These are phyloP conservation scores for Caenorhabditis afra DNA, from an alignment of 2,888 invertebrate genomes.

Conservation along the genomic window DNA sequence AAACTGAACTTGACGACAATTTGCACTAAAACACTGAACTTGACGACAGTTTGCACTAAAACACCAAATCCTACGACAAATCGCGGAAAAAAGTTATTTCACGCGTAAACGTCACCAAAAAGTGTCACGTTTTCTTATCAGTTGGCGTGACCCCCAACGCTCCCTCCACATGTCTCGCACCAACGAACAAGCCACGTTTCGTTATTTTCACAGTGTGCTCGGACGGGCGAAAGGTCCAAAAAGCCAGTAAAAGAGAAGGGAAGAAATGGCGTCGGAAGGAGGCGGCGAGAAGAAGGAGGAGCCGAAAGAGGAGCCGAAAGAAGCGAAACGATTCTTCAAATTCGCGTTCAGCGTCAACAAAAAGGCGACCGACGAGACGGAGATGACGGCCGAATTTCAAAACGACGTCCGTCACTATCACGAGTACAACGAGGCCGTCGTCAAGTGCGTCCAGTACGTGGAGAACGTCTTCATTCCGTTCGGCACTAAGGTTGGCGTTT, in stretches of 20 bases:
- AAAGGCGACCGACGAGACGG: conserved; percentile 49
- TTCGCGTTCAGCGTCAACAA: conserved; percentile 48
- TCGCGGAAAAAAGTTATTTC: too few relatives aligned
- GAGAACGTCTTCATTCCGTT: conserved; percentile 41
- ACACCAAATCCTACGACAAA: too few relatives aligned
- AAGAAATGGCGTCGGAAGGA: conserved; percentile 36
- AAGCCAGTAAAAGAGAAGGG: conserved; percentile 5
- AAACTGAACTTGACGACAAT: too few relatives aligned
- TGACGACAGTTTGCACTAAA: too few relatives aligned
- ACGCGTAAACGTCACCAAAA: too few relatives aligned
- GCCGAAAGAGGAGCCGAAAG: conserved; percentile 4
- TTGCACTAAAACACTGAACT: too few relatives aligned
- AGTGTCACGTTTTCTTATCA: too few relatives aligned
- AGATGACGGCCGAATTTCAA: conserved; percentile 53
- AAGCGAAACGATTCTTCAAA: conserved; percentile 49
- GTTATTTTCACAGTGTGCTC: too few relatives aligned
- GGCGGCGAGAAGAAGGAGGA: conserved; percentile 4
- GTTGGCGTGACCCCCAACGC: too few relatives aligned
- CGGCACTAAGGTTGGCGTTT: conserved; percentile 9
- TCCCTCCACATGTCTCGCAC: too few relatives aligned
- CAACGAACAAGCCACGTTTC: not conserved
- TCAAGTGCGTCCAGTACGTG: conserved; percentile 29
- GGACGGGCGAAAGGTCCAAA: too few relatives aligned
- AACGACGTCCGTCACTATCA: conserved; percentile 52
- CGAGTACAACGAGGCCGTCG: conserved; percentile 42